Conservation (phyloP, 2,888 invertebrate genomes). For the Griposia aprilina region DNA sequence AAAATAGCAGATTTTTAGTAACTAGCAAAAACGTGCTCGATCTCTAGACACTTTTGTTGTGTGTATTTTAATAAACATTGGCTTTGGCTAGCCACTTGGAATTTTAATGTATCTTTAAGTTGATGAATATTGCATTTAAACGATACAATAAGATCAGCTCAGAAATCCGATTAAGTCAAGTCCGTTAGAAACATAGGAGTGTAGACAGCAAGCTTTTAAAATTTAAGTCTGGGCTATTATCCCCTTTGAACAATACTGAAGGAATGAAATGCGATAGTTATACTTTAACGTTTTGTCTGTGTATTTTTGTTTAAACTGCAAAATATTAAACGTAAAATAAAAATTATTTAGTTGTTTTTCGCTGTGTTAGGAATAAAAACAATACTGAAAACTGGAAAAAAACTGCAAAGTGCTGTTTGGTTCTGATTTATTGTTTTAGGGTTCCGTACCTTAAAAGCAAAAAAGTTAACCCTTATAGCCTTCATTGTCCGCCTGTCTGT, state of each 20-base stretch:
- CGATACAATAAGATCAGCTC: constrained; percentile 56
- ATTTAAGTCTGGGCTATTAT: constrained; percentile 69
- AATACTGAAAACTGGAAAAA: neutral
- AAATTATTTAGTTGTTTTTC: neutral
- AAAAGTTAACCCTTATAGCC: no score
- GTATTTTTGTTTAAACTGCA: neutral
- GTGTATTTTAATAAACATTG: constrained; percentile 11
- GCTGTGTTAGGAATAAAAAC: neutral
- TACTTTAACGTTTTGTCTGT: neutral
- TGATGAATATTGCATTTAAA: constrained; percentile 64
- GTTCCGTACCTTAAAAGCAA: no score
- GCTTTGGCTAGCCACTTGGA: neutral
- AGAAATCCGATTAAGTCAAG: constrained; percentile 68
- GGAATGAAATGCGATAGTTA: constrained; percentile 45
- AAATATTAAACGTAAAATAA: no score
- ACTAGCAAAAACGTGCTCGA: no score
- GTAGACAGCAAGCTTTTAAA: constrained; percentile 71
- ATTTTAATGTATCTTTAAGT: constrained; percentile 13
- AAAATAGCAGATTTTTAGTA: no score
- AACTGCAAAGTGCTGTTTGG: neutral
- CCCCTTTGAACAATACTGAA: constrained; percentile 59
- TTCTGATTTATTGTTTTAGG: neutral
- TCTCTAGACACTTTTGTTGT: no score
- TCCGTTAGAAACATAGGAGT: constrained; percentile 68
- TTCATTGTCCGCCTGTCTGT: no score